Evolutionary conservation across 2,113 vertebrate species (phyloP).

Genomic region (Struthidea cinerea): DNA sequence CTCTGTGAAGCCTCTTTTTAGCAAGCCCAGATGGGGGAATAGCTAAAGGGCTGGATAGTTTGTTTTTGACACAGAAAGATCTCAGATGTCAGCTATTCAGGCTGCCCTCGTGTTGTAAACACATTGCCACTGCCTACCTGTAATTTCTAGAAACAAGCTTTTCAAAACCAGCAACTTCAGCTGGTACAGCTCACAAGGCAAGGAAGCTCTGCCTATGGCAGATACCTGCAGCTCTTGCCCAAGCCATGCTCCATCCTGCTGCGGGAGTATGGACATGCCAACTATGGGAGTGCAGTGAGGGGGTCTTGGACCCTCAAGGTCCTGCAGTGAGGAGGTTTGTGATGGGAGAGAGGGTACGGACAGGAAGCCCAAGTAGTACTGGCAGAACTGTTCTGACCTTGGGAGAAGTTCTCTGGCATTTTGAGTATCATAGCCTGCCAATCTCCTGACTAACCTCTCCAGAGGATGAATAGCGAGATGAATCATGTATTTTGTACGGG

Average conservation of each 20-base stretch:
- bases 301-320: background rate
- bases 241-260: background rate
- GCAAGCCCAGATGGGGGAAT: background rate
- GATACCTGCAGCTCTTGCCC: background rate
- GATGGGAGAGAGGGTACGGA: background rate
- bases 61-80: background rate
- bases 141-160: background rate
- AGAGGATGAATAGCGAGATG: background rate
- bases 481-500: background rate
- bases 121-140: background rate
- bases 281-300: fast-evolving
- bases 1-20: background rate
- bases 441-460: background rate
- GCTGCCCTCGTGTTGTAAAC: background rate
- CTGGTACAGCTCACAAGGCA: background rate
- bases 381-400: background rate
- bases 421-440: fast-evolving
- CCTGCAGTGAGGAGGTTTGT: background rate
- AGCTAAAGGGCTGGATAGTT: background rate
- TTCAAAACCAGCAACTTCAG: background rate
- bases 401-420: background rate
- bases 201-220: background rate
- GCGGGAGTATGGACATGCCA: background rate
- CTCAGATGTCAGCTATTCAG: background rate
- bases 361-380: fast-evolving